Conservation (phyloP, 2,113 vertebrate genomes). For the Perca flavescens region DNA sequence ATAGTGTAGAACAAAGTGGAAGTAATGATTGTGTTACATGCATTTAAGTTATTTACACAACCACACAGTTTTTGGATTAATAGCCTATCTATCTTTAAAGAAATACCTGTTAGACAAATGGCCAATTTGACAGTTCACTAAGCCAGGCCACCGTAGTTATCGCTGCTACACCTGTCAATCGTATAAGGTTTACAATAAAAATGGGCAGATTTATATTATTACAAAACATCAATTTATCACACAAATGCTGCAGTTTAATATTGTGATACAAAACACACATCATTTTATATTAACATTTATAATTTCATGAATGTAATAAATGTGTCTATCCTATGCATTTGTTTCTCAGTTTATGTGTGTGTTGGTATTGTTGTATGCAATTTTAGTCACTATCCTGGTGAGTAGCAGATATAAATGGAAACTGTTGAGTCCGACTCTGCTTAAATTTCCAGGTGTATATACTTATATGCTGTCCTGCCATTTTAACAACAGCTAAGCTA, state of each 20-base stretch:
- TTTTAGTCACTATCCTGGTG: background rate
- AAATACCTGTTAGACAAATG: background rate
- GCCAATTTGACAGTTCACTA: background rate
- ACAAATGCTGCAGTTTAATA: no score
- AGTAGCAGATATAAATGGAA: background rate
- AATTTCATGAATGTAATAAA: no score
- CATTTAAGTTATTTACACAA: background rate
- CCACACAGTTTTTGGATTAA: background rate
- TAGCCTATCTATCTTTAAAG: background rate
- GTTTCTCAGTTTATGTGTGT: no score
- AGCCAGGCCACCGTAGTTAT: background rate
- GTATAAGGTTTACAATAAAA: background rate
- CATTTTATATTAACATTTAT: no score
- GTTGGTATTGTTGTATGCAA: no score
- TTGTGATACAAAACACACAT: no score
- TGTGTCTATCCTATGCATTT: no score
- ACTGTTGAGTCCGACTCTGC: background rate
- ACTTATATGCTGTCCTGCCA: background rate
- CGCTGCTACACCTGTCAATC: background rate
- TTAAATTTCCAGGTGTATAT: background rate
- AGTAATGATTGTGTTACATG: background rate
- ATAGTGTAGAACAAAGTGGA: background rate
- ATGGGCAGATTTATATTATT: background rate
- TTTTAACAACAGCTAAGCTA: background rate
- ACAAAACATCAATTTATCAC: no score